These are phyloP conservation scores for Ictalurus punctatus DNA, from an alignment of 2,113 vertebrate species.

Conservation along the genomic window DNA sequence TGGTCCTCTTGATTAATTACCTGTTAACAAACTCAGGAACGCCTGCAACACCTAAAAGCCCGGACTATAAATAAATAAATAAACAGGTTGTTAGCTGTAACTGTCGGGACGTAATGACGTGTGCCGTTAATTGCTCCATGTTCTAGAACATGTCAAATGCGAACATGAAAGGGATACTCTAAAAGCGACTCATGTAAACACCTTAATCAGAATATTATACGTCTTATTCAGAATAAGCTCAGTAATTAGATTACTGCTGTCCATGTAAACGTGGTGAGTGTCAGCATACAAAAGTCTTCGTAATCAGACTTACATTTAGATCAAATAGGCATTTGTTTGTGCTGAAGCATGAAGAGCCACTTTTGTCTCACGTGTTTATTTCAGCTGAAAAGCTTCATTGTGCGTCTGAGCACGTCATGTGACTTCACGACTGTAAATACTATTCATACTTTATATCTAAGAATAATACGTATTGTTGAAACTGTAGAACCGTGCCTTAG, in stretches of 20 bases:
- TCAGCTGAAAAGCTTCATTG: slow-evolving; percentile 22
- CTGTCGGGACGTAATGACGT: no score
- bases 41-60: no score
- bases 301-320: neutral
- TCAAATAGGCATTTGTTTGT: slow-evolving; percentile 26
- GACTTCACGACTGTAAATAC: neutral
- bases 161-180: no score
- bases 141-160: no score
- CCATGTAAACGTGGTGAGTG: no score
- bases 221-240: no score
- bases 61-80: neutral
- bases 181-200: no score
- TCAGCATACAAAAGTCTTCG: neutral
- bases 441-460: neutral
- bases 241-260: no score
- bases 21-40: neutral
- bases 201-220: no score
- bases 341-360: neutral
- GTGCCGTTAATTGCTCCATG: no score
- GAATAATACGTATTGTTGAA: neutral
- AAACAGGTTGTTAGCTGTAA: no score
- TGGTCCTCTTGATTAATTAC: neutral
- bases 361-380: slow-evolving; percentile 10
- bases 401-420: slow-evolving; percentile 3
- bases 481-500: neutral